Percentiles rank a stretch among this genome's conserved stretches.
Evolutionary conservation across 2,888 invertebrate species (phyloP).

Genomic region (Pristionchus maxplancki): DNA sequence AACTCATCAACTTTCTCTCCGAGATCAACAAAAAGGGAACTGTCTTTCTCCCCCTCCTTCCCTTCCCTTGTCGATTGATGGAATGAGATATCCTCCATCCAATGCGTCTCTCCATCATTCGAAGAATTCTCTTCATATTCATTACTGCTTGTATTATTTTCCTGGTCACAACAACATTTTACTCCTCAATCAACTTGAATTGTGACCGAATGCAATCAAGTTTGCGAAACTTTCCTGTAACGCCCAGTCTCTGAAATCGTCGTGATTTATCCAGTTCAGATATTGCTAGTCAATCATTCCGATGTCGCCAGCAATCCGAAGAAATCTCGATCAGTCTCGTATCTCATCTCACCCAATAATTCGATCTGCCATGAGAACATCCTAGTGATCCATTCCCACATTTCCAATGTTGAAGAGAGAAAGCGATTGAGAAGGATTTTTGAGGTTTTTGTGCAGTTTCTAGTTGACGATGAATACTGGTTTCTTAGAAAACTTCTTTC

Average conservation of each 20-base stretch:
- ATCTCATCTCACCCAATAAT: neutral
- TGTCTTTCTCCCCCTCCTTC: neutral
- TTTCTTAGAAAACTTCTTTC: neutral
- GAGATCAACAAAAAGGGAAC: constrained; percentile 14
- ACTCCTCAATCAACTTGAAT: neutral
- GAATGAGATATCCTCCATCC: neutral
- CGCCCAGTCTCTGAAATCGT: neutral
- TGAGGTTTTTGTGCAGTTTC: neutral
- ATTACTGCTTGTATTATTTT: neutral
- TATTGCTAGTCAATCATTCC: constrained; percentile 19
- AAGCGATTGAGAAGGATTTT: neutral
- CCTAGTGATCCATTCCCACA: neutral
- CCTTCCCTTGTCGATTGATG: neutral
- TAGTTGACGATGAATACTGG: neutral
- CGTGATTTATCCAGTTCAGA: neutral
- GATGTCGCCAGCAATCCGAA: neutral
- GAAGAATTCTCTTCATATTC: neutral
- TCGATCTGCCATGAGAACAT: neutral
- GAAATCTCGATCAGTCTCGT: neutral
- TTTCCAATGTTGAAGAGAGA: neutral
- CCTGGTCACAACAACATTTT: neutral
- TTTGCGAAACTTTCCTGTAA: neutral
- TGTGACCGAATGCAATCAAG: neutral
- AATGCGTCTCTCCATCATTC: neutral
- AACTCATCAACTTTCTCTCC: constrained; percentile 40